Base-by-base conservation (phyloP, 2,113 vertebrate genomes). In the Cichladusa arquata region DNA sequence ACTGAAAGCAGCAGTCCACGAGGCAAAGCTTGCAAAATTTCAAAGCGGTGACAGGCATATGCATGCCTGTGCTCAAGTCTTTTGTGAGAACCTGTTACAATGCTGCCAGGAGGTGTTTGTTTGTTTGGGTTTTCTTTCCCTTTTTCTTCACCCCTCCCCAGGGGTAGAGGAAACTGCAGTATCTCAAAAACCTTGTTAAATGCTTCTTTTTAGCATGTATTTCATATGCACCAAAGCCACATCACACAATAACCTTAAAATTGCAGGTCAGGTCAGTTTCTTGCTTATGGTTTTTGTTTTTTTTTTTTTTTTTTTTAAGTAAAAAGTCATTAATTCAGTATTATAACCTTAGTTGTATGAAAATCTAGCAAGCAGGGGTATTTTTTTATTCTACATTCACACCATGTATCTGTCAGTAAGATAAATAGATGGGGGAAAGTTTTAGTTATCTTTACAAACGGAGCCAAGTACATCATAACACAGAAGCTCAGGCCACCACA, bases 371-470 rank as follows among this genome's bases (percentile, higher is more conserved):
- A 66, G 34, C 15, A 8, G 14, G 1, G 10, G 6, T 22, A 4
- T 19, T 34, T 66, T 36, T 66, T 66, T 40, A 53, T 33, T n/a
- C 40, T 34, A 67, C 8, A 5, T 50, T 57, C 33, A 50, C 1
- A 2, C 8, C 6, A 10, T 2, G 0, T 5, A 58, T 19, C 12
- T 22, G 19, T 19, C 22, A 8, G 25, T 9, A 81, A 74, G 20
- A 58, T 8, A 58, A 66, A 28, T 1, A 51, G 6, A n/a, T 0
- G 0, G 1, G 8, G 23, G 2, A 33, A 38, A 17, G 0, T n/a
- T 67, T 60, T 9, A 33, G 11, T 17, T 11, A 7, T 22, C 85
- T 71, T 69, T 69, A 19, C 20, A 67, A 60, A 44, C 0, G 2
- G 10, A 7, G 25, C 8, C 60, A 78, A n/a, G 19, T 33, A 64